Evolutionary conservation across 2,888 invertebrate genomes (phyloP).

Genomic region (Sphinx pinastri): DNA sequence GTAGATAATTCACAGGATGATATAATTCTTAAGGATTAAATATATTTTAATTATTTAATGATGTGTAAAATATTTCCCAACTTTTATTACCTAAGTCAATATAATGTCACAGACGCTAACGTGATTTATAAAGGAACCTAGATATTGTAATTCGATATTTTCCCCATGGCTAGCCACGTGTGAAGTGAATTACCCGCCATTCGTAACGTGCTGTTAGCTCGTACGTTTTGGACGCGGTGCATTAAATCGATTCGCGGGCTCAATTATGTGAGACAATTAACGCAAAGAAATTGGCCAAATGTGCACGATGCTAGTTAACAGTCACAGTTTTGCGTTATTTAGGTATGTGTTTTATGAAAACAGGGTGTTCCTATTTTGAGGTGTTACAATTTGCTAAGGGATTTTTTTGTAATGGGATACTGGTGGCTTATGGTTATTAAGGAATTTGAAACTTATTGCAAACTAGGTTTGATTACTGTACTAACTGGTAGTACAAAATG

Average conservation of each 20-base stretch:
- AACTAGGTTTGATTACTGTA: too few relatives aligned
- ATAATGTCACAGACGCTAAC: constrained; percentile 1
- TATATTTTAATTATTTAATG: too few relatives aligned
- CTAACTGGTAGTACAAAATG: too few relatives aligned
- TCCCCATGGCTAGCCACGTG: constrained; percentile 54
- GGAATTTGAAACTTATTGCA: too few relatives aligned
- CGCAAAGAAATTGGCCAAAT: not conserved
- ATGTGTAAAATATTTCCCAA: too few relatives aligned
- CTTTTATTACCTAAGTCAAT: not conserved
- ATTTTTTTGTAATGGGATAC: too few relatives aligned
- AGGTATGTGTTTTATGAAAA: too few relatives aligned
- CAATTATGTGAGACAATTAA: constrained; percentile 13
- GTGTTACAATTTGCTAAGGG: too few relatives aligned
- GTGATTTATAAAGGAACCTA: constrained; percentile 29
- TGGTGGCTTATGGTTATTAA: too few relatives aligned
- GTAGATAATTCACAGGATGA: too few relatives aligned
- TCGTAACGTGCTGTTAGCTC: constrained; percentile 35
- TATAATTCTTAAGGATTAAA: too few relatives aligned
- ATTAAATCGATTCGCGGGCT: constrained; percentile 6
- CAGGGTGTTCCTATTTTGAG: not conserved
- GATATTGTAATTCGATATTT: constrained; percentile 42
- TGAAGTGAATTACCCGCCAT: constrained; percentile 44
- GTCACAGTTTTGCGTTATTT: too few relatives aligned
- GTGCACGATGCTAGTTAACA: not conserved
- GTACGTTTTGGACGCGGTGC: constrained; percentile 8